Evolutionary conservation across 2,888 invertebrate genomes (phyloP).

Genomic region (Hemicrepidius hirtus): DNA sequence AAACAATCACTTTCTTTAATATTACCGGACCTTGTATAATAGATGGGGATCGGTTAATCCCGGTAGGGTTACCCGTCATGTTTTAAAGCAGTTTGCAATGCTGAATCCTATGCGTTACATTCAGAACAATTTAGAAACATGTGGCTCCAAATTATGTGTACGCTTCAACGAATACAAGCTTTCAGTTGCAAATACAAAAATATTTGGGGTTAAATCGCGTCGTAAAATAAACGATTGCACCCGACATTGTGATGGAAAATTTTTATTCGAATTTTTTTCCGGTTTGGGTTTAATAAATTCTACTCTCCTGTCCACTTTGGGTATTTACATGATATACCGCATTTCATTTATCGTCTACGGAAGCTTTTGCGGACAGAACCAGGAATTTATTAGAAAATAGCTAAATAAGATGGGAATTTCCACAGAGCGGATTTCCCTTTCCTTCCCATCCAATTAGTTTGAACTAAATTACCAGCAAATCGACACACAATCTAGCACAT

Average conservation of each 20-base stretch:
- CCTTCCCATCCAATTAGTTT: slow-evolving; percentile 39
- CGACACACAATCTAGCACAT: slow-evolving; percentile 36
- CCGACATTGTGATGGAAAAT: slow-evolving; percentile 16
- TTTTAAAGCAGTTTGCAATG: too few species aligned
- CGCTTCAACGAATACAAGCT: slow-evolving; percentile 2
- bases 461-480: slow-evolving; percentile 40
- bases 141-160: not conserved
- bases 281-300: slow-evolving; percentile 23
- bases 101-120: not conserved
- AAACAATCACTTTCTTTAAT: too few species aligned
- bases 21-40: too few species aligned
- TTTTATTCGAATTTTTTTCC: slow-evolving; percentile 23
- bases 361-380: not conserved
- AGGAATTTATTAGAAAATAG: slow-evolving; percentile 11
- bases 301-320: slow-evolving; percentile 15
- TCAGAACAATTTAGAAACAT: not conserved
- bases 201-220: slow-evolving; percentile 12
- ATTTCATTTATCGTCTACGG: slow-evolving; percentile 26
- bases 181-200: slow-evolving; percentile 18
- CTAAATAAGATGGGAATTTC: slow-evolving; percentile 13
- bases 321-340: slow-evolving; percentile 27
- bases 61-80: too few species aligned
- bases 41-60: too few species aligned
- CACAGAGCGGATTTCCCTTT: not conserved
- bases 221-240: slow-evolving; percentile 24